Base-by-base conservation (phyloP, 1,140 invertebrate species). In the Drosophila pseudoobscura region DNA sequence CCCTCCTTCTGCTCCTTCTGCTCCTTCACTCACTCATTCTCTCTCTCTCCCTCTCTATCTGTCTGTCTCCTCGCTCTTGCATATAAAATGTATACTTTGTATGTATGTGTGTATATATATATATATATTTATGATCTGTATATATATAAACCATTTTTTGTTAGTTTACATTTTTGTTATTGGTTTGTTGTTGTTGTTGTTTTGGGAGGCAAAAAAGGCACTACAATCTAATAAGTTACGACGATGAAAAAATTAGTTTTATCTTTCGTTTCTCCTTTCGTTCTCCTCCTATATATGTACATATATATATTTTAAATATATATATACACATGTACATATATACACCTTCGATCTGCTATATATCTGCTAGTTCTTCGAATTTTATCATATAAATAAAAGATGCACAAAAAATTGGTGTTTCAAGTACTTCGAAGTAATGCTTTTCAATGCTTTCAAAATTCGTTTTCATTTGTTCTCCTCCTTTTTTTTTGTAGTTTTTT, bases 141-240 rank as follows among this genome's bases (percentile, higher is more conserved):
- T 79, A 76, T 69, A 69, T 73, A 84, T 85, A 72, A 69, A 76
- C 62, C 72, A 69, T 54, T 57, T 70, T 57, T 64, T 62, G 58
- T 80, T 73, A 73, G 69, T 73, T 72, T 80, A 80, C 68, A 80
- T 20, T 35, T 59, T 80, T 31, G 53, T 45, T 64, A 69, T 57
- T n/a, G 50, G 45, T 60, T 56, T 61, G 46, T 45, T 50, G 54
- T 69, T 50, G 54, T 69, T 47, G 78, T 80, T 75, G 35, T 68
- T 84, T 84, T 77, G 61, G 77, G 77, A 83, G 85, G 74, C 80
- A 89, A 89, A 89, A 89, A 89, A 89, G 85, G 85, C 85, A 89
- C 85, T 89, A 89, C 82, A 87, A 85, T 85, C 80, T 85, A 85
- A 85, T 80, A 85, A 75, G 69, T 80, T 85, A 85, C 68, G 68